Base-by-base conservation (phyloP, 2,888 invertebrate genomes). In the Paralinhomoeus sp. region DNA sequence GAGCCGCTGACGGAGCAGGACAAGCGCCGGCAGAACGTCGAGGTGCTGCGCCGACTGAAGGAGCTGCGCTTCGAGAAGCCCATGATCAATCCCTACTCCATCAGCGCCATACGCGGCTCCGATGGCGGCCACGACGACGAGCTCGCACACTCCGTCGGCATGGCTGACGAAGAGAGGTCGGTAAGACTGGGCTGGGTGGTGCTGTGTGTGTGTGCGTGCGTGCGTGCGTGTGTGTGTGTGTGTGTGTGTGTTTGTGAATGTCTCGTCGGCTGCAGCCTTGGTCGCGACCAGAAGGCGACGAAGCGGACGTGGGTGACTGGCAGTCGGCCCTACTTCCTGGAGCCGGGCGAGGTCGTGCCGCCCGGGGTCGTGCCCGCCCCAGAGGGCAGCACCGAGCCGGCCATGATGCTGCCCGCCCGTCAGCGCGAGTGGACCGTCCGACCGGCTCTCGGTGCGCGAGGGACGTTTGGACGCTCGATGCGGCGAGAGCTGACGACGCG, bases 311-410 rank as follows among this genome's bases (percentile, higher is more conserved):
- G 3, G 22, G 12, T 3, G 20, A n/a, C n/a, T n/a, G n/a, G n/a
- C n/a, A n/a, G n/a, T n/a, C 23, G 37, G 5, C 37, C 23, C 15
- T 36, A 40, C 41, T n/a, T 15, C 21, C 23, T 44, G 27, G 44
- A 44, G 31, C 44, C 44, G 27, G 44, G 44, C 20, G 44, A 44
- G 23, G 31, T 44, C 9, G 31, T 36, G 12, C 41, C 41, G 24
- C 41, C 41, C 9, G 37, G 37, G 20, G 34, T 41, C 24, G 33
- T 41, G 3, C 24, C 41, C 15, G 33, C 41, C 2, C 33, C 31
- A 13, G 24, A 13, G 15, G 34, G 31, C 31, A 20, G 12, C 5
- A 21, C 31, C 12, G 41, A 31, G 17, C 33, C 22, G 33, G 33
- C 33, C 21, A 22, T 41, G 2, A 15, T 33, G 12, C 22, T 33